Base-by-base conservation (phyloP, 2,113 vertebrate species). In the Apistogramma diplotaenia region DNA sequence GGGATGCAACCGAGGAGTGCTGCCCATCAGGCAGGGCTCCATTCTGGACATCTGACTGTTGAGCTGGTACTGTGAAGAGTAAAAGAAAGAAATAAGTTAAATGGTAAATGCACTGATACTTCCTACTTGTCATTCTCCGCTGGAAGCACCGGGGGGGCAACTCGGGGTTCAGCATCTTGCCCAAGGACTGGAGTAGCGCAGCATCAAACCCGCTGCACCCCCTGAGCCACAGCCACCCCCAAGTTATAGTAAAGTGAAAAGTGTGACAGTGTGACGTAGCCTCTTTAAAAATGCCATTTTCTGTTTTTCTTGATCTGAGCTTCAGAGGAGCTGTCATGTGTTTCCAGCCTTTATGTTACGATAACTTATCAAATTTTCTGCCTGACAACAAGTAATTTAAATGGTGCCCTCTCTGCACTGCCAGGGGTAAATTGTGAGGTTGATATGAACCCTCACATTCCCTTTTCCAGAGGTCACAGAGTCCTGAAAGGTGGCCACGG, bases 21-120 rank as follows among this genome's bases (percentile, higher is more conserved):
- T 96, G 89, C 96, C 95, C 98, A 99, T 99, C 93, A 99, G 89
- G 88, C 98, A 99, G 1, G 97, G 97, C 85, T 99, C 98, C 98
- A 99, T 99, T 86, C 98, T 96, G 75, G 97, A 96, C 92, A 97
- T 95, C 80, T 97, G 97, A 88, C 97, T 96, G 79, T 97, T 99
- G 89, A 99, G 97, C 43, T 98, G 96, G 90, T 99, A 99, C 98
- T 99, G 94, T 40, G 76, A 31, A 89, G 72, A 59, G 79, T 54
- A 18, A 40, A 21, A 76, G 8, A 2, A n/a, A 8, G 9, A 85
- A 19, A 12, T 29, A 76, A 84, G 13, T 70, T 51, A 49, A 27
- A 15, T 67, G 10, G 23, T 27, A 62, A 35, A 40, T n/a, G n/a
- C n/a, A n/a, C n/a, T n/a, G n/a, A n/a, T n/a, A n/a, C 33, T 35